Evolutionary conservation across 2,888 invertebrate species (phyloP).

Genomic region (Idaea biselata): DNA sequence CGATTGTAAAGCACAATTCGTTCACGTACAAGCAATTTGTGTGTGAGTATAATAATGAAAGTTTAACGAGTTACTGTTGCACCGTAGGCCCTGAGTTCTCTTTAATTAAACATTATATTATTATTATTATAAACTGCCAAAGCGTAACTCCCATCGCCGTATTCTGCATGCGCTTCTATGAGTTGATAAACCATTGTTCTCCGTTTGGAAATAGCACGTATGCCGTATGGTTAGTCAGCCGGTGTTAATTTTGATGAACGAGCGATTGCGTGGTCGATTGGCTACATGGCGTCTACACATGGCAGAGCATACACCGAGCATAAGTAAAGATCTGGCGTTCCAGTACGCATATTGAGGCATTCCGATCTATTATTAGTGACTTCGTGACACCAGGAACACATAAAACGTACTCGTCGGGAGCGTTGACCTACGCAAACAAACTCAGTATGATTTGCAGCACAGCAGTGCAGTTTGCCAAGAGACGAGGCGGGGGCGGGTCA

Average conservation of each 20-base stretch:
- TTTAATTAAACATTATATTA: conserved; percentile 71
- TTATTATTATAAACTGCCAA: conserved; percentile 47
- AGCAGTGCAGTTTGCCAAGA: conserved; percentile 76
- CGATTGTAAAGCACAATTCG: conserved; percentile 74
- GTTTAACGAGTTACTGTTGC: conserved; percentile 71
- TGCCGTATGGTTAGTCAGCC: conserved; percentile 42
- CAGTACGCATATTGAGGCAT: conserved; percentile 67
- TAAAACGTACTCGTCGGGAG: conserved; percentile 68
- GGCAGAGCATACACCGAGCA: conserved; percentile 51
- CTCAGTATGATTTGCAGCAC: conserved; percentile 75
- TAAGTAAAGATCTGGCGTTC: conserved; percentile 61
- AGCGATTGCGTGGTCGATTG: conserved; percentile 45
- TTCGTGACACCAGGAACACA: conserved; percentile 78
- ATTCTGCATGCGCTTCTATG: conserved; percentile 41
- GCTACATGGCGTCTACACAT: conserved; percentile 39
- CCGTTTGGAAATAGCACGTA: conserved; percentile 45
- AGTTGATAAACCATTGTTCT: conserved; percentile 47
- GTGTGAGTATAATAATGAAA: conserved; percentile 76
- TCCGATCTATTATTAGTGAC: conserved; percentile 78
- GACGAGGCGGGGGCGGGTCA: conserved; percentile 63
- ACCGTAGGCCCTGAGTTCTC: conserved; percentile 47
- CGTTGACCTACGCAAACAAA: conserved; percentile 77
- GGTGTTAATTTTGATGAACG: conserved; percentile 45
- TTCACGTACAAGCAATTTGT: conserved; percentile 77
- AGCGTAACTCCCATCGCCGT: conserved; percentile 44